phyloP scores from a whole-genome alignment of 2,888 invertebrate genomes.

The Reticulitermes lucifugus region DNA sequence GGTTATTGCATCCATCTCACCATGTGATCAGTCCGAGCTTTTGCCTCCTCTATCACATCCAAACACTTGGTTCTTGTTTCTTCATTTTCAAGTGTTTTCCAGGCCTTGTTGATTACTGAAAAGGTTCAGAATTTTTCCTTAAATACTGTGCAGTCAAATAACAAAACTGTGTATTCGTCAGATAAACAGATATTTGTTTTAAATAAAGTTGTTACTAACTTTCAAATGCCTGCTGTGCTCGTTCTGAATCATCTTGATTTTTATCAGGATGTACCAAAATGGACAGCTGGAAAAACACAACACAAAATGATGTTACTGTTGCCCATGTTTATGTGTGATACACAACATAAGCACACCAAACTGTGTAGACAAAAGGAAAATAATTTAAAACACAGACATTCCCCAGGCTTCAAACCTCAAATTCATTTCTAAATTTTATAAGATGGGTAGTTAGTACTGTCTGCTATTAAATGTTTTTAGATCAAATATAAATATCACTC shows the following conservation, averaged over 20 bases:
- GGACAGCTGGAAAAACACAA: slow-evolving; percentile 73
- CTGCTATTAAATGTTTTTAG: too few relatives aligned
- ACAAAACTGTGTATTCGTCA: too few relatives aligned
- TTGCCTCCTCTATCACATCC: slow-evolving; percentile 97
- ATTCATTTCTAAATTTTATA: too few relatives aligned
- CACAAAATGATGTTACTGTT: neutral
- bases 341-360: too few relatives aligned
- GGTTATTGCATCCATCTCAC: slow-evolving; percentile 65
- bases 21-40: slow-evolving; percentile 93
- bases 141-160: too few relatives aligned
- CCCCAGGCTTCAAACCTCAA: too few relatives aligned
- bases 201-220: slow-evolving; percentile 61
- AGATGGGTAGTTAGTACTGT: too few relatives aligned
- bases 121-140: neutral
- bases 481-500: too few relatives aligned
- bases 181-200: too few relatives aligned
- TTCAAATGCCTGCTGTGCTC: slow-evolving; percentile 94
- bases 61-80: slow-evolving; percentile 93
- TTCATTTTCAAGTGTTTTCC: slow-evolving; percentile 95
- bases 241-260: slow-evolving; percentile 94
- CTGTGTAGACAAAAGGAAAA: too few relatives aligned
- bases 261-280: slow-evolving; percentile 99
- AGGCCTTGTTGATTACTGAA: slow-evolving; percentile 89
- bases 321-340: too few relatives aligned
- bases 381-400: too few relatives aligned